Evolutionary conservation across 2,113 vertebrate genomes (phyloP).

Genomic region (Psittacus erithacus): DNA sequence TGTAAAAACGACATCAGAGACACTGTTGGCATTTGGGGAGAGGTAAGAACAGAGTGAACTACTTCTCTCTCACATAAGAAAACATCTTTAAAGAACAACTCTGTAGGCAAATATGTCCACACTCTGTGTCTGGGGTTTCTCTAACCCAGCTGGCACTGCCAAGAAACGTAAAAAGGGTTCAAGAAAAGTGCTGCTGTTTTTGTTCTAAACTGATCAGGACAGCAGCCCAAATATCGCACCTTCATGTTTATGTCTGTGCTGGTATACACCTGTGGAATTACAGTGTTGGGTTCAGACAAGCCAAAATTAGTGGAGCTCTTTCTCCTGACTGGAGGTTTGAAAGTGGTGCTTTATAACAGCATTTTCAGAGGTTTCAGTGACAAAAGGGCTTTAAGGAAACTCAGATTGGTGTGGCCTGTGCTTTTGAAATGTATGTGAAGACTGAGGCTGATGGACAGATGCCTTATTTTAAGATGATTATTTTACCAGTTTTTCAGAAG

Average conservation of each 20-base stretch:
- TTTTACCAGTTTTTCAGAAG: conserved; percentile 22
- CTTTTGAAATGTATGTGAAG: background rate
- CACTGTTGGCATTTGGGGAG: conserved; percentile 94
- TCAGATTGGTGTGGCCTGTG: background rate
- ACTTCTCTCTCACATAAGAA: background rate
- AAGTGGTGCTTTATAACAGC: background rate
- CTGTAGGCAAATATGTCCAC: rapidly evolving
- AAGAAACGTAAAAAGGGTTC: background rate
- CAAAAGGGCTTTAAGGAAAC: background rate
- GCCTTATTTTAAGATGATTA: background rate
- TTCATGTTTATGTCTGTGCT: background rate
- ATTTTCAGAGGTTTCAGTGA: background rate
- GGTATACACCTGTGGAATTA: background rate
- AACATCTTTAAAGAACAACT: background rate
- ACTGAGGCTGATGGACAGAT: background rate
- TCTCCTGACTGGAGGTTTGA: background rate
- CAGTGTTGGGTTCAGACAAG: background rate
- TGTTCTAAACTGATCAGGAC: background rate
- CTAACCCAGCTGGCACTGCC: background rate
- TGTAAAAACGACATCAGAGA: conserved; percentile 97
- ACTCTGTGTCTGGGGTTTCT: background rate
- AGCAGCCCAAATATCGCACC: background rate
- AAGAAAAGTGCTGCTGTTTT: background rate
- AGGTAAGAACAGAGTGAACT: conserved; percentile 76
- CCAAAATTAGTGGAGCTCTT: background rate